Conservation (phyloP, 2,888 invertebrate genomes). For the Pocota personata region DNA sequence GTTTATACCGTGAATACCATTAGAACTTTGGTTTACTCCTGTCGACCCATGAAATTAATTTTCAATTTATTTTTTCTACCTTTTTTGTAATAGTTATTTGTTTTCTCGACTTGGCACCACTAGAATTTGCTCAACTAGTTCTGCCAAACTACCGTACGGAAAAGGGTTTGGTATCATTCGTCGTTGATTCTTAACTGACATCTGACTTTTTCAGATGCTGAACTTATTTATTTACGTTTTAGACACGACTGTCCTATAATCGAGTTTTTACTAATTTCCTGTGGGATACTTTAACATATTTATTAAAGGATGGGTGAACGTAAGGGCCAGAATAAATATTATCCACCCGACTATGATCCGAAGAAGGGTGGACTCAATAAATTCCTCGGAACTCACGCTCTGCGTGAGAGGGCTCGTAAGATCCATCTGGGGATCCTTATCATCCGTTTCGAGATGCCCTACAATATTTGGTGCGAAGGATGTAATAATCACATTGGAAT, state of each 20-base stretch:
- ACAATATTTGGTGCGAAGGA: constrained; percentile 99
- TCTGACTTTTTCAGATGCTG: background rate
- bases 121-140: too few species aligned
- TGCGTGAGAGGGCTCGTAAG: constrained; percentile 98
- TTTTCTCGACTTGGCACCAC: too few species aligned
- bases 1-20: too few species aligned
- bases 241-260: background rate
- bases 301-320: constrained; percentile 94
- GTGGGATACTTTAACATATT: background rate
- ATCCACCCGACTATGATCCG: constrained; percentile 99
- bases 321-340: constrained; percentile 98
- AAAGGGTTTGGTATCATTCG: background rate
- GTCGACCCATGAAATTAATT: too few species aligned
- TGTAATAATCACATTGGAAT: constrained; percentile 99
- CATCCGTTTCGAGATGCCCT: constrained; percentile 98
- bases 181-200: background rate
- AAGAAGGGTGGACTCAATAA: constrained; percentile 96
- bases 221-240: constrained; percentile 31
- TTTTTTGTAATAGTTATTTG: too few species aligned
- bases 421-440: constrained; percentile 94
- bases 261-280: background rate
- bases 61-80: too few species aligned
- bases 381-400: constrained; percentile 96
- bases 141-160: too few species aligned
- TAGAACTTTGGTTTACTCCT: too few species aligned